Evolutionary conservation across 2,888 invertebrate genomes (phyloP).

Genomic region (Chymomyza fuscimana): DNA sequence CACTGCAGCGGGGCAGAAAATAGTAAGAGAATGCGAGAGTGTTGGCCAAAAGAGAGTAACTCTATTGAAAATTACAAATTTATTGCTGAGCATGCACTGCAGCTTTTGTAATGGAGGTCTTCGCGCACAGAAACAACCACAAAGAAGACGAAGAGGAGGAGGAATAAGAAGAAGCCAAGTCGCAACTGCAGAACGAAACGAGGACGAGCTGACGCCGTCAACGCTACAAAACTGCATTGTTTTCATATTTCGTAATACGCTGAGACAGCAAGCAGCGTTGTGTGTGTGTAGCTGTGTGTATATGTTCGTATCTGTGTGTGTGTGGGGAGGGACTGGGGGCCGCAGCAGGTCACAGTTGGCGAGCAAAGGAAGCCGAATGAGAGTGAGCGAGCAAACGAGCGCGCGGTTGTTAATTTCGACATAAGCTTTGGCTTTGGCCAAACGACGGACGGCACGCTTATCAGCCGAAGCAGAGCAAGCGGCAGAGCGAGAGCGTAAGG

Average conservation of each 20-base stretch:
- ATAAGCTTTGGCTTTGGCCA: constrained; percentile 44
- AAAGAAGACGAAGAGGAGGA: constrained; percentile 32
- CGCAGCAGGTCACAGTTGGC: constrained; percentile 43
- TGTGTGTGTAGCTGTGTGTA: not conserved
- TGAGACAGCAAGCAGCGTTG: constrained; percentile 56
- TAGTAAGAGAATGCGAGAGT: too few species aligned
- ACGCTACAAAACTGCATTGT: constrained; percentile 73
- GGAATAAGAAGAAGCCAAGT: constrained; percentile 33
- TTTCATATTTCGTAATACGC: constrained; percentile 78
- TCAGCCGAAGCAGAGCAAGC: constrained; percentile 23
- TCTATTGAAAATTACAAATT: constrained; percentile 18
- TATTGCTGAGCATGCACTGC: constrained; percentile 53
- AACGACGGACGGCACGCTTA: constrained; percentile 33
- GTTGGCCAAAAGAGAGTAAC: constrained; percentile 10
- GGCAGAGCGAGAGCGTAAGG: constrained; percentile 27
- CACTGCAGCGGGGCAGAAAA: constrained; percentile 20
- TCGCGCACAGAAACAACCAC: constrained; percentile 10
- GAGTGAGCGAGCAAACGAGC: constrained; percentile 35
- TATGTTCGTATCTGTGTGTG: not conserved
- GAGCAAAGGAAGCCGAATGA: constrained; percentile 50
- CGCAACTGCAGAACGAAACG: constrained; percentile 66
- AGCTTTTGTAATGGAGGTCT: constrained; percentile 12
- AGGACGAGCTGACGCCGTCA: constrained; percentile 63
- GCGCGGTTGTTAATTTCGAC: constrained; percentile 47
- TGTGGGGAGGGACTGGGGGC: not conserved